These are phyloP conservation scores for Megaceryle alcyon DNA, from an alignment of 2,797 vertebrate species.

Conservation along the genomic window DNA sequence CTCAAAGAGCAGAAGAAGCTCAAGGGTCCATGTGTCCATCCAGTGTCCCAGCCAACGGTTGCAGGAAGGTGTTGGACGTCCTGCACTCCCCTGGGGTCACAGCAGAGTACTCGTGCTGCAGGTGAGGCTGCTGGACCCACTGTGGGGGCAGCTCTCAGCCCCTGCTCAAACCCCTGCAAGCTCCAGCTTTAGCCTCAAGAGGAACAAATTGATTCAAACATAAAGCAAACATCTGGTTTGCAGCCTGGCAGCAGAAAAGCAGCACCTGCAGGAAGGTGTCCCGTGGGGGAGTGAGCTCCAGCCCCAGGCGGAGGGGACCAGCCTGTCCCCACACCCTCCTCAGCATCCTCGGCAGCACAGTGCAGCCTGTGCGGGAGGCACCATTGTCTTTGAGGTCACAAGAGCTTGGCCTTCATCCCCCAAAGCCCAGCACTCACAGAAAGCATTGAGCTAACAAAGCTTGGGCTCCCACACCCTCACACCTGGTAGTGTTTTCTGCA, in stretches of 20 bases:
- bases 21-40: background rate
- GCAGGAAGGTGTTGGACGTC: background rate
- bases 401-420: background rate
- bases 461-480: background rate
- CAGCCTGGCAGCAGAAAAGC: background rate
- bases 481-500: background rate
- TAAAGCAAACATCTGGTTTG: background rate
- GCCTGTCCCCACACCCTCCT: background rate
- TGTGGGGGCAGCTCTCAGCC: background rate
- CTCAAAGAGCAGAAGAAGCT: background rate
- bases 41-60: fast-evolving
- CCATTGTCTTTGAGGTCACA: background rate
- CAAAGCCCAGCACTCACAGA: background rate
- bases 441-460: background rate
- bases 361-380: fast-evolving
- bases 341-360: background rate
- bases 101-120: background rate
- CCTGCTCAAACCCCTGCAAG: background rate
- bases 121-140: background rate
- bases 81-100: background rate
- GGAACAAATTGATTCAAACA: fast-evolving
- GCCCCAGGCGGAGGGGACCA: fast-evolving
- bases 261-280: background rate
- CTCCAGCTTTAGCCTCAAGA: background rate
- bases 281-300: fast-evolving